phyloP scores from a whole-genome alignment of 2,888 invertebrate genomes.

The Zygothrica quintamaculata region DNA sequence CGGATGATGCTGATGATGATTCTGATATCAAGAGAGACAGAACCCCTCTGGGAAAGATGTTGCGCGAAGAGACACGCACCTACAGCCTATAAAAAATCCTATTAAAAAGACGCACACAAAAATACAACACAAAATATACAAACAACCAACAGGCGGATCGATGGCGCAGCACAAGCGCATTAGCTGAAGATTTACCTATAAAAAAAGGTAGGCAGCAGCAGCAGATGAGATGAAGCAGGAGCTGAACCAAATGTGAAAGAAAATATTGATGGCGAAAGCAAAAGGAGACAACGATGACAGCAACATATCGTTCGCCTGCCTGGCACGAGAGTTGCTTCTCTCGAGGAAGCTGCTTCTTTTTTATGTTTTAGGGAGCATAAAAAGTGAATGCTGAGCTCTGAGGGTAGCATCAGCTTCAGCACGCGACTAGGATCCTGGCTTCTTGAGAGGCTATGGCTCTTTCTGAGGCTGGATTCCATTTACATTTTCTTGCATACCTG shows the following conservation, averaged over 20 bases:
- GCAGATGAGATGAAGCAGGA: conserved; percentile 44
- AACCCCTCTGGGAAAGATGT: conserved; percentile 50
- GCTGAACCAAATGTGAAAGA: conserved; percentile 35
- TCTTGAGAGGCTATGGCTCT: conserved; percentile 4
- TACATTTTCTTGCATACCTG: conserved; percentile 61
- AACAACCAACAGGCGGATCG: conserved; percentile 63
- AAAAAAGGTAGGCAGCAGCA: conserved; percentile 66
- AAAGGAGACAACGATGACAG: conserved; percentile 38
- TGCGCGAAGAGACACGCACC: conserved; percentile 40
- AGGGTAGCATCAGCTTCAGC: conserved; percentile 61
- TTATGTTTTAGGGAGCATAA: conserved; percentile 49
- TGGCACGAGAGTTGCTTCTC: conserved; percentile 58
- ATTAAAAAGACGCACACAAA: conserved; percentile 72
- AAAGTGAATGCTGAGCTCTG: conserved; percentile 39
- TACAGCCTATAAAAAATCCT: conserved; percentile 75
- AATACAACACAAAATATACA: conserved; percentile 44
- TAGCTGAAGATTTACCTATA: conserved; percentile 76
- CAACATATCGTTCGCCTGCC: conserved; percentile 41
- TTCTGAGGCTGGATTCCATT: conserved; percentile 28
- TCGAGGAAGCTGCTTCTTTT: conserved; percentile 60
- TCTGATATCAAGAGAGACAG: conserved; percentile 5
- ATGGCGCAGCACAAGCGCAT: conserved; percentile 62
- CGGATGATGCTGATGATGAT: conserved; percentile 11
- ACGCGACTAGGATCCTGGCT: conserved; percentile 60
- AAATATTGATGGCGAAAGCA: conserved; percentile 61